phyloP scores from a whole-genome alignment of 2,888 invertebrate genomes.

The Caenorhabditis auriculariae region DNA sequence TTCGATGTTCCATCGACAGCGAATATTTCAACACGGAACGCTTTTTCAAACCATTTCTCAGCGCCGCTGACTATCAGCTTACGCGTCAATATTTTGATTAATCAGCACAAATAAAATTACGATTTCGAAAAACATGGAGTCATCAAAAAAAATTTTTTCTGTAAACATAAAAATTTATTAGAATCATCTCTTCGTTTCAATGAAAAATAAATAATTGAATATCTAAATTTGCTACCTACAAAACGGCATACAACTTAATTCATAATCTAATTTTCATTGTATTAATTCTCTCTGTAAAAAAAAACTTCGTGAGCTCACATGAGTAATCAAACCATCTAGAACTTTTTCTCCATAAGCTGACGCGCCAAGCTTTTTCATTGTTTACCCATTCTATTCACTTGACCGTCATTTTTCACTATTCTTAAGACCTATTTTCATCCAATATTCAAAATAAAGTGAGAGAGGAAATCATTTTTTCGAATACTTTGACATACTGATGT shows the following conservation, averaged over 20 bases:
- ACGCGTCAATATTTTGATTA: neutral
- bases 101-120: too few species aligned
- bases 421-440: too few species aligned
- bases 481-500: too few species aligned
- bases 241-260: neutral
- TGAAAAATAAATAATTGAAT: neutral
- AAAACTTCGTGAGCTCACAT: too few species aligned
- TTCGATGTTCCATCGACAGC: slow-evolving; percentile 2
- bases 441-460: too few species aligned
- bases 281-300: slow-evolving; percentile 20
- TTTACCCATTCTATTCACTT: too few species aligned
- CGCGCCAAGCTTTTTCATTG: too few species aligned
- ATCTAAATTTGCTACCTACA: neutral
- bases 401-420: too few species aligned
- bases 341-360: too few species aligned
- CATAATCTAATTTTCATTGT: slow-evolving; percentile 1
- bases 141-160: neutral
- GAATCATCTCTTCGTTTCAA: neutral
- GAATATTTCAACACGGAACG: neutral
- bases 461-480: too few species aligned
- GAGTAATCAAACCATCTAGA: too few species aligned
- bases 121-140: too few species aligned
- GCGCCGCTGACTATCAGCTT: neutral
- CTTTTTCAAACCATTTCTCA: slow-evolving; percentile 3
- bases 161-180: neutral